Evolutionary conservation across 2,888 invertebrate species (phyloP).

Genomic region (Hypolimnas misippus): DNA sequence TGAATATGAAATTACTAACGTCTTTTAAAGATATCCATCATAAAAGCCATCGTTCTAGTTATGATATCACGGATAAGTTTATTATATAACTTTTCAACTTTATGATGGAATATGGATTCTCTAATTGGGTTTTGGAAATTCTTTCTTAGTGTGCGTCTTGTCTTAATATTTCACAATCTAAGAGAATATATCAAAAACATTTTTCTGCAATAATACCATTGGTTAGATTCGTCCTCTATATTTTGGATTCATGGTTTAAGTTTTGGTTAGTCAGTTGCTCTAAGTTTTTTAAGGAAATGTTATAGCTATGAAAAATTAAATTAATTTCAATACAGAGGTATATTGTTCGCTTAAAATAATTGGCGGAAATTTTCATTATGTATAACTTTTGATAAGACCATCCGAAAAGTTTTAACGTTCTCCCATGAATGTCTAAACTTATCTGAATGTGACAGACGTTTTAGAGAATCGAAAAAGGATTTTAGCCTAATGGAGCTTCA

Average conservation of each 20-base stretch:
- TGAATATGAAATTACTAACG: constrained; percentile 7
- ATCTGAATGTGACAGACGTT: constrained; percentile 1
- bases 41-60: not conserved
- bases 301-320: not conserved
- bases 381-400: not conserved
- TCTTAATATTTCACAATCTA: too few relatives aligned
- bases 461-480: not conserved
- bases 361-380: not conserved
- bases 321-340: not conserved
- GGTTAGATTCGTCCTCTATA: too few relatives aligned
- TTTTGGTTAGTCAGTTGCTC: too few relatives aligned
- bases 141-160: too few relatives aligned
- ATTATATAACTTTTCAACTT: too few relatives aligned
- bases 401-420: not conserved
- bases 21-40: not conserved
- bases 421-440: not conserved
- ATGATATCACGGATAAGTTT: too few relatives aligned
- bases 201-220: too few relatives aligned
- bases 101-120: too few relatives aligned
- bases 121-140: too few relatives aligned
- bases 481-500: not conserved
- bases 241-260: too few relatives aligned
- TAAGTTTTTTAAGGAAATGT: too few relatives aligned
- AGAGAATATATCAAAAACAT: too few relatives aligned
- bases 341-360: not conserved